These are phyloP conservation scores for Anoplolepis gracilipes DNA, from an alignment of 1,140 invertebrate genomes.

Conservation along the genomic window DNA sequence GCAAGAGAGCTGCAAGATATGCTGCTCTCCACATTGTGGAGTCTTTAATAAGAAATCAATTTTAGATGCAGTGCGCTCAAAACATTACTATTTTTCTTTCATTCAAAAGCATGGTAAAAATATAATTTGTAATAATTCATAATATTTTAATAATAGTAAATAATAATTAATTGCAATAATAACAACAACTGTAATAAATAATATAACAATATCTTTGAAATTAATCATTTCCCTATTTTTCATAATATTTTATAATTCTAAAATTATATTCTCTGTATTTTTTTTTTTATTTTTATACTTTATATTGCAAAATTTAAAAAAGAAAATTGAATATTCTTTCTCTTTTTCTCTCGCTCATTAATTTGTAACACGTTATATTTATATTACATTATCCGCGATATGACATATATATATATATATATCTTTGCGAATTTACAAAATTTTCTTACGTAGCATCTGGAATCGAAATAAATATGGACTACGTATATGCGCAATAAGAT, in stretches of 20 bases:
- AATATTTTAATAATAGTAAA: neutral
- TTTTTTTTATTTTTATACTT: neutral
- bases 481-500: slow-evolving; percentile 57
- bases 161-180: neutral
- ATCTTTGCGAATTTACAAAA: neutral
- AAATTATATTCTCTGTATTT: neutral
- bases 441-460: neutral
- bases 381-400: neutral
- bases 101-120: neutral
- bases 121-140: slow-evolving; percentile 12
- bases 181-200: neutral
- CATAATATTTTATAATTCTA: neutral
- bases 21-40: neutral
- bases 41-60: slow-evolving; percentile 50
- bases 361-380: neutral
- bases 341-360: neutral
- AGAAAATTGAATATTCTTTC: neutral
- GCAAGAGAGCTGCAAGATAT: neutral
- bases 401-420: neutral
- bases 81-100: neutral
- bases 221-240: neutral
- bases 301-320: neutral
- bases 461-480: slow-evolving; percentile 6
- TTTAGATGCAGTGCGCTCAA: neutral
- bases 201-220: neutral